These are phyloP conservation scores for Tor tambroides DNA, from an alignment of 2,113 vertebrate genomes.

Conservation along the genomic window DNA sequence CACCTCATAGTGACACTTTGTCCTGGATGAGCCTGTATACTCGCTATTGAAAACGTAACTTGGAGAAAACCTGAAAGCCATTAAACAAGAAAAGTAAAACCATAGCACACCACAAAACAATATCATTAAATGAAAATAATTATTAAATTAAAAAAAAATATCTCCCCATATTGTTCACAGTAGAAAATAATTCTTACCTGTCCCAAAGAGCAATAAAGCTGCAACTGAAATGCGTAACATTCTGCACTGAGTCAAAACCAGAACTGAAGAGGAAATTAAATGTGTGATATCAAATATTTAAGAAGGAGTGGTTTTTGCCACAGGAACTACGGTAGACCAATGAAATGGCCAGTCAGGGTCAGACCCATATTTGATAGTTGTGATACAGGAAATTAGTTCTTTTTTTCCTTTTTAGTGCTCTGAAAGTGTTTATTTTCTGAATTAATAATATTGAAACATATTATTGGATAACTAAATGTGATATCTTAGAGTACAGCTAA, in stretches of 20 bases:
- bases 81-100: not conserved
- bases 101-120: not conserved
- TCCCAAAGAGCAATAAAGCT: not conserved
- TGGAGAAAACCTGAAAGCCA: constrained; percentile 26
- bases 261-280: constrained; percentile 24
- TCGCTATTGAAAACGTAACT: not conserved
- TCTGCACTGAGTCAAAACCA: constrained; percentile 7
- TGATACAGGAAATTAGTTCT: not conserved
- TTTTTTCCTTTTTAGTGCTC: not conserved
- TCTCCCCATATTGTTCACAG: not conserved
- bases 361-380: not conserved
- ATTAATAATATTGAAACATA: not conserved
- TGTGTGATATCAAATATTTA: not conserved
- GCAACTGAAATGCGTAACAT: not conserved
- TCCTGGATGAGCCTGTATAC: not conserved
- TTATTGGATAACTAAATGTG: not conserved
- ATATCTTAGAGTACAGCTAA: not conserved
- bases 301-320: constrained; percentile 16
- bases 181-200: not conserved
- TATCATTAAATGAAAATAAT: not conserved
- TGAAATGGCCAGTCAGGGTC: not conserved
- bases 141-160: not conserved
- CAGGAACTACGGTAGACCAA: not conserved
- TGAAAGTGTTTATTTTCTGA: not conserved
- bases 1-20: not conserved